A percentile compares a stretch with the other conserved stretches of the same genome.
Evolutionary conservation across 1,140 invertebrate genomes (phyloP).

Genomic region (Hirudo medicinalis): DNA sequence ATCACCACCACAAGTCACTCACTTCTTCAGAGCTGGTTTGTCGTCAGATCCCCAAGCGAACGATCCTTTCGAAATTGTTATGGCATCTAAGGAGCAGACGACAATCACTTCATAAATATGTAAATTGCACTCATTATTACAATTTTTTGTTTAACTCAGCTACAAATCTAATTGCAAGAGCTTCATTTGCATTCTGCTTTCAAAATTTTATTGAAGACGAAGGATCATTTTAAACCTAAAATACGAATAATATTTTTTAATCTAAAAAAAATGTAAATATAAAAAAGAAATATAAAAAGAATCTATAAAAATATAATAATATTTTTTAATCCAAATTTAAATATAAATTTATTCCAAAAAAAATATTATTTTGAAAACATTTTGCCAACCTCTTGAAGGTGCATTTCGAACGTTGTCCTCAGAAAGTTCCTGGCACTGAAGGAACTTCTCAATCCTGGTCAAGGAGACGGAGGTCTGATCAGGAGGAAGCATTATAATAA

Average conservation of each 20-base stretch:
- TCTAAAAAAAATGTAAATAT: no score
- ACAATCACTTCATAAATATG: not conserved
- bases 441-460: constrained; percentile 27
- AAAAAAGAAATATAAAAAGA: no score
- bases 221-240: no score
- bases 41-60: constrained; percentile 43
- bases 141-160: not conserved
- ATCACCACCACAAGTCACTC: constrained; percentile 19
- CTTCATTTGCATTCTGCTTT: no score
- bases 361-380: not conserved
- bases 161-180: no score
- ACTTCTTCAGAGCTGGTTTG: constrained; percentile 39
- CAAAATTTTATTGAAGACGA: no score
- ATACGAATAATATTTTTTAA: no score
- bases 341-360: no score
- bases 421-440: constrained; percentile 26
- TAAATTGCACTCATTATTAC: not conserved
- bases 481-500: not conserved
- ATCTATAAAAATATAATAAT: no score
- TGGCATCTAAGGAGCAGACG: constrained; percentile 24
- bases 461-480: constrained; percentile 28
- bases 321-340: no score
- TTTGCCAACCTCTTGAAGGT: constrained; percentile 3
- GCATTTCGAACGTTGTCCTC: constrained; percentile 21
- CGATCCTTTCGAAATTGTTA: constrained; percentile 41